Evolutionary conservation across 2,888 invertebrate species (phyloP).

Genomic region (Branchipolynoe longqiensis): DNA sequence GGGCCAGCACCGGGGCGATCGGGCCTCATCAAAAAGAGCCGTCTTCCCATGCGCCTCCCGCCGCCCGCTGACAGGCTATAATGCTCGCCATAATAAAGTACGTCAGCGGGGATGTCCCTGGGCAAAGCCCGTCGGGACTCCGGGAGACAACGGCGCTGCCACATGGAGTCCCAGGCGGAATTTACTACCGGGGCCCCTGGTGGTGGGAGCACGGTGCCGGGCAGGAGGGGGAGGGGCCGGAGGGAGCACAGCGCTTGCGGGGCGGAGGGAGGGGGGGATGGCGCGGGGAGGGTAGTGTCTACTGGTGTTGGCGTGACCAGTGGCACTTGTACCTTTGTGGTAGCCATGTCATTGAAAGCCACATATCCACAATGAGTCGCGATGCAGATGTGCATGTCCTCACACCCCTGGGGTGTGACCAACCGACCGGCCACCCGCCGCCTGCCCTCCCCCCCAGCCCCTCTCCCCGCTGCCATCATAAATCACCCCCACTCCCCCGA

Average conservation of each 20-base stretch:
- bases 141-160: not conserved
- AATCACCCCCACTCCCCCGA: too few relatives aligned
- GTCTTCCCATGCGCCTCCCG: not conserved
- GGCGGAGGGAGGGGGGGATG: not conserved
- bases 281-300: not conserved
- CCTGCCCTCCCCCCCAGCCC: not conserved
- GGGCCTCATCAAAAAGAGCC: not conserved
- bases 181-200: conserved; percentile 1
- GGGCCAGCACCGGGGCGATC: not conserved
- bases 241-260: not conserved
- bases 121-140: not conserved
- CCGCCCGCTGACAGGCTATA: conserved; percentile 39
- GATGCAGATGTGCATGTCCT: too few relatives aligned
- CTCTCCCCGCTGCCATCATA: too few relatives aligned
- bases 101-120: conserved; percentile 14
- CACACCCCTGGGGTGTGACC: too few relatives aligned
- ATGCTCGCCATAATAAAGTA: conserved; percentile 46
- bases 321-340: too few relatives aligned
- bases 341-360: too few relatives aligned
- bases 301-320: too few relatives aligned
- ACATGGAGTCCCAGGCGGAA: conserved; percentile 6
- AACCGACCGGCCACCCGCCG: not conserved
- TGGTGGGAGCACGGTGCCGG: not conserved
- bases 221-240: not conserved
- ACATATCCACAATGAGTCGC: too few relatives aligned